A percentile compares a stretch with the other conserved stretches of the same genome.
Conservation (phyloP, 2,888 invertebrate species). For the Apoda limacodes region DNA sequence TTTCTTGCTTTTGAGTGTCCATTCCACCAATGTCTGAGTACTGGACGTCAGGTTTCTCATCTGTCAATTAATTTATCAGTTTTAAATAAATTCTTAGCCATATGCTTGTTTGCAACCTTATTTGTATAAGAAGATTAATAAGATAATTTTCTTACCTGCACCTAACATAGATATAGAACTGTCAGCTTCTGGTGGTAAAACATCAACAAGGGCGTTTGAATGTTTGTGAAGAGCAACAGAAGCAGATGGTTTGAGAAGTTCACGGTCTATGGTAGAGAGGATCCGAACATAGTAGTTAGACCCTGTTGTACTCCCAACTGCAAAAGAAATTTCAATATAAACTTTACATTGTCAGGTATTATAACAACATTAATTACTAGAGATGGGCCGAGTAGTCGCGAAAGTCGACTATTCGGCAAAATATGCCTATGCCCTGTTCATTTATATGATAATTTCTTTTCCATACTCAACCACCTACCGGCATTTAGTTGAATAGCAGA, state of each 20-base stretch:
- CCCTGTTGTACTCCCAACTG: conserved; percentile 97
- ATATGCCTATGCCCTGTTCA: no score
- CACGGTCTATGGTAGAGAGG: conserved; percentile 97
- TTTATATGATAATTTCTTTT: no score
- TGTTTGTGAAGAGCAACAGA: conserved; percentile 99
- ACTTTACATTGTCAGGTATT: no score
- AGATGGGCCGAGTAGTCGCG: no score
- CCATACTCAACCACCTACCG: no score
- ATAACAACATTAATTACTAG: no score
- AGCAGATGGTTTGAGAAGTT: conserved; percentile 96
- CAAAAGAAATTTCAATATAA: conserved; percentile 15
- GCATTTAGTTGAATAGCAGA: no score
- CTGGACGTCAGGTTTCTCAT: conserved; percentile 97
- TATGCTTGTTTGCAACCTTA: neutral
- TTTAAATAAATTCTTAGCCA: no score
- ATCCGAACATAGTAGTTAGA: conserved; percentile 99
- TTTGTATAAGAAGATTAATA: conserved; percentile 1
- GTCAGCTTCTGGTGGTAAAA: conserved; percentile 98
- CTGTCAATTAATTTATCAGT: no score
- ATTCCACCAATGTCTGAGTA: conserved; percentile 99
- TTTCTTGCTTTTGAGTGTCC: conserved; percentile 99
- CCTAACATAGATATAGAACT: conserved; percentile 98
- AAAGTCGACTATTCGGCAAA: no score
- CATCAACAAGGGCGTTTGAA: conserved; percentile 99
- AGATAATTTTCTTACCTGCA: conserved; percentile 71